A percentile compares a stretch with the other conserved stretches of the same genome.
phyloP scores from a whole-genome alignment of 2,113 vertebrate species.

The Aegithalos caudatus region DNA sequence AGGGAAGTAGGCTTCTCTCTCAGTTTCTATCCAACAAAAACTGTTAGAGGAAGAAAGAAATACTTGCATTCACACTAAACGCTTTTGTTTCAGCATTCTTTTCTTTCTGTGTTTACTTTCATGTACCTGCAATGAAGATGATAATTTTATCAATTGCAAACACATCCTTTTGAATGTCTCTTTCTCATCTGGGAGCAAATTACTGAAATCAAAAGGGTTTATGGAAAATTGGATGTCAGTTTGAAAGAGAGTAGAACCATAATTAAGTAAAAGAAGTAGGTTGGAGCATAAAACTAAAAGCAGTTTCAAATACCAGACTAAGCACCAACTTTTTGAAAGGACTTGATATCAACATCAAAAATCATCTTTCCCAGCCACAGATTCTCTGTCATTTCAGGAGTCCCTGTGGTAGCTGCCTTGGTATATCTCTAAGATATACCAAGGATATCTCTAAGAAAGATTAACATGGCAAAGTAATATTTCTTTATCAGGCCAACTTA shows the following conservation, averaged over 20 bases:
- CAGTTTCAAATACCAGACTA: background rate
- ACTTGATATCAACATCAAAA: background rate
- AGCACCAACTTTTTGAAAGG: background rate
- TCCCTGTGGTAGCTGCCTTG: background rate
- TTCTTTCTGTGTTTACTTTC: background rate
- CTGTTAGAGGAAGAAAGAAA: background rate
- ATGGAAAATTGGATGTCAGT: background rate
- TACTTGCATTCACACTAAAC: background rate
- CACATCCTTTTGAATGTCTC: background rate
- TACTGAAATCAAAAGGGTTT: constrained; percentile 13
- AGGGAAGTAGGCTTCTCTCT: background rate
- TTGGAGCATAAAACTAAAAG: background rate
- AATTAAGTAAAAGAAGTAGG: background rate
- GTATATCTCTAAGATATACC: background rate
- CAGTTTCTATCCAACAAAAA: background rate
- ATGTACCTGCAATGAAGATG: background rate
- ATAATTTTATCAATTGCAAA: background rate
- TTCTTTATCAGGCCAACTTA: background rate
- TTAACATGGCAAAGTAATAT: background rate
- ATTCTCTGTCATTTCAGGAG: background rate
- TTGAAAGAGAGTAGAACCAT: background rate
- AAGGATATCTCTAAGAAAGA: background rate
- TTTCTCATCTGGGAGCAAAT: background rate
- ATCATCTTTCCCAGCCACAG: background rate
- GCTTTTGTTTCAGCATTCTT: background rate